Evolutionary conservation across 1,140 invertebrate genomes (phyloP), one percentile per base, ranked within the genome.

Genomic region (Hylaeus anthracinus): DNA sequence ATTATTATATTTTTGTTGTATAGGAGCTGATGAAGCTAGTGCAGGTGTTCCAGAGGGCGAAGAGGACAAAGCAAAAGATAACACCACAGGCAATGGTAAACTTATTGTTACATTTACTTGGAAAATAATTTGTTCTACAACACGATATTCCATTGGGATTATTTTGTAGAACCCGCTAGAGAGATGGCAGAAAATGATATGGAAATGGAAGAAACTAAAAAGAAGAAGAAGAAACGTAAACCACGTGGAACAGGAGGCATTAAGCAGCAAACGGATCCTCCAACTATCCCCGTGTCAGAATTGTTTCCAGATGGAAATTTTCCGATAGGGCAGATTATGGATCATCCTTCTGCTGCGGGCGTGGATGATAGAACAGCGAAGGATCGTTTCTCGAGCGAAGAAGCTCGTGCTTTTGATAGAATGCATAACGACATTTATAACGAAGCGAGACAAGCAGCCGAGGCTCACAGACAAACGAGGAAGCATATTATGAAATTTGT

Each of bases 391-490:
- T 96, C 96, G 0, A 97, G 95, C 89, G 98, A 99, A 92, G 99
- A 99, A 90, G 99, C 98, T 88, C 95, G 96, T 88, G 96, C 96
- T 5, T 90, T 97, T 15, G 97, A 98, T 90, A 94, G 96, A 90
- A 95, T 96, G 93, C 96, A 97, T 81, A 96, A 96, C 91, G 98
- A 99, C 88, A 97, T 98, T 85, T 99, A 99, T 90, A 97, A 98
- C 90, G 98, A 99, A 94, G 96, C 99, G 51, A 95, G 99, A 83
- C 96, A 97, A 84, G 99, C 99, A 41, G 99, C 99, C 48, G 99
- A 99, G 94, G 98, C 98, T 71, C 99, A 99, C 93, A 96, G 99
- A 93, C 98, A 98, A 94, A 96, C 96, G 4, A 89, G 93, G 58
- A 94, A 93, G 70, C 91, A 93, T 81, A 90, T 92, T 78, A 89